Conservation (phyloP, 2,113 vertebrate species). For the Thermophis baileyi region DNA sequence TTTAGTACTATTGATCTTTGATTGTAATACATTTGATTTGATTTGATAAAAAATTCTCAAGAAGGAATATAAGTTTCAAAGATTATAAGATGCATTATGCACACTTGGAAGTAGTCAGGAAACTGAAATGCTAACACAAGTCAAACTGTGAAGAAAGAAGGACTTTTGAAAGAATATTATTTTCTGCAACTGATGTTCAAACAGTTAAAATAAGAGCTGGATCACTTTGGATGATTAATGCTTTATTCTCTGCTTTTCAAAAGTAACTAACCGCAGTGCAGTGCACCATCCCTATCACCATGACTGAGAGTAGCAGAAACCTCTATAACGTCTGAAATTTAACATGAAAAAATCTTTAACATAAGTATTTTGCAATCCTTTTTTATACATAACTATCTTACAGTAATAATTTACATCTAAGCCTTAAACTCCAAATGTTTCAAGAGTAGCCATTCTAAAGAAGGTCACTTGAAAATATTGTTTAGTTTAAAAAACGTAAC, state of each 20-base stretch:
- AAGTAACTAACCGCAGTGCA: constrained; percentile 7
- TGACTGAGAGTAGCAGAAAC: background rate
- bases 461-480: background rate
- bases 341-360: constrained; percentile 21
- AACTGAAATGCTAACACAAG: constrained; percentile 44
- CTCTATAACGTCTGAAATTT: background rate
- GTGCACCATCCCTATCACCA: constrained; percentile 26
- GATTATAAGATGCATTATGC: constrained; percentile 33
- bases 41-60: background rate
- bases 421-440: constrained; percentile 26
- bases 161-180: constrained; percentile 21
- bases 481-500: constrained; percentile 15
- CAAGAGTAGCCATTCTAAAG: constrained; percentile 19
- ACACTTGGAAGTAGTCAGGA: constrained; percentile 21
- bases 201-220: constrained; percentile 26
- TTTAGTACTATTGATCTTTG: background rate
- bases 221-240: constrained; percentile 23
- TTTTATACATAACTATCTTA: constrained; percentile 6
- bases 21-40: background rate
- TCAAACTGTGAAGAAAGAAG: constrained; percentile 17
- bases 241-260: constrained; percentile 43
- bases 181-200: constrained; percentile 35
- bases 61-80: constrained; percentile 16
- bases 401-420: constrained; percentile 30
- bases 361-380: constrained; percentile 20